Percentiles rank a stretch among this genome's conserved stretches.
Conservation (phyloP, 2,797 vertebrate genomes). For the Linurgus olivaceus region DNA sequence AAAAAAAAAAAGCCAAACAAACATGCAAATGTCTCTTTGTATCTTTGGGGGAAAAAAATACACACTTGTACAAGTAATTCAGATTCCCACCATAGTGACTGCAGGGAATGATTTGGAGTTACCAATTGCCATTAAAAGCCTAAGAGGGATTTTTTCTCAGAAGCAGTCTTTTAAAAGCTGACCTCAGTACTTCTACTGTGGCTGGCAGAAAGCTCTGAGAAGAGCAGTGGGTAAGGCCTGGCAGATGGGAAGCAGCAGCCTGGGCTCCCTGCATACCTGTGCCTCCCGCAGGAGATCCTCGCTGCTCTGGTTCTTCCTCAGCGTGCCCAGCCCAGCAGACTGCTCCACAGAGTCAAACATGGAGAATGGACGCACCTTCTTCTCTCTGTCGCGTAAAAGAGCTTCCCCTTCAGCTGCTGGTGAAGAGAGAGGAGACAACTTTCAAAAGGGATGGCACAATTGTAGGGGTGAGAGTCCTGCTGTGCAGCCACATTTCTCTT, state of each 20-base stretch:
- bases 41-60: not conserved
- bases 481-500: accelerated
- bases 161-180: not conserved
- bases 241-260: not conserved
- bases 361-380: slow-evolving; percentile 88
- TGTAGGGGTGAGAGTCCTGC: not conserved
- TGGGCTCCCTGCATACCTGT: slow-evolving; percentile 75
- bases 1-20: not conserved
- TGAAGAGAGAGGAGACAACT: not conserved
- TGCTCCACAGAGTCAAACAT: slow-evolving; percentile 92
- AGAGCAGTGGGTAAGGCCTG: not conserved
- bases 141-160: not conserved
- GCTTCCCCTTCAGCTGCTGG: slow-evolving; percentile 80
- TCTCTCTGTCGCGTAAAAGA: slow-evolving; percentile 84
- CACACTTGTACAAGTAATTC: not conserved
- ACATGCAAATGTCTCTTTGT: not conserved
- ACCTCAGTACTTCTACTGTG: not conserved
- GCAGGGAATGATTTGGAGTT: not conserved
- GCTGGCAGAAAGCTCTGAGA: not conserved
- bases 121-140: not conserved
- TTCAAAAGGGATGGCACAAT: not conserved
- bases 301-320: slow-evolving; percentile 96
- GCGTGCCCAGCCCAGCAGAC: slow-evolving; percentile 67
- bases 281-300: slow-evolving; percentile 91
- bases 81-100: not conserved